Conservation (phyloP, 2,113 vertebrate genomes). For the Sitta europaea region DNA sequence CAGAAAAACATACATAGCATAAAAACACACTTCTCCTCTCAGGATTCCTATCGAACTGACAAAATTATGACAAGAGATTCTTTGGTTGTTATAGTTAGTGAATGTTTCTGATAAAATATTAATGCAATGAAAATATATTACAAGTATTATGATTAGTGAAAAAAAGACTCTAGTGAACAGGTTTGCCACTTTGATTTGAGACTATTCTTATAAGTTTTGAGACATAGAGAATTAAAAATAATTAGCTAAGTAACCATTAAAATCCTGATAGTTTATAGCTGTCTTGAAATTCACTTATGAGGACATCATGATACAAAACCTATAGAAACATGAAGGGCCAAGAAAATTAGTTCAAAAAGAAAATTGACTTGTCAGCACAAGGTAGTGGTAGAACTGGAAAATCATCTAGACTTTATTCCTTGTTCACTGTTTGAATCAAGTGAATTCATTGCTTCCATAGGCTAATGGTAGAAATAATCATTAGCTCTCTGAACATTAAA, state of each 20-base stretch:
- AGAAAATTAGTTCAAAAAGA: not conserved
- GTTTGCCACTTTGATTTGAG: not conserved
- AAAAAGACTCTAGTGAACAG: not conserved
- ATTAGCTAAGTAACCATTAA: not conserved
- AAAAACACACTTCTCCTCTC: not conserved
- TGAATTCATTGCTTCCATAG: not conserved
- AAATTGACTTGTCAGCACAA: not conserved
- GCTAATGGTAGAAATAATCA: not conserved
- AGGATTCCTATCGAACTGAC: rapidly evolving
- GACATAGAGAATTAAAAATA: not conserved
- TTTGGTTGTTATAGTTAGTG: not conserved
- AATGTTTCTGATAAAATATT: not conserved
- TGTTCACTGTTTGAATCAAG: not conserved
- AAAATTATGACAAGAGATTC: not conserved
- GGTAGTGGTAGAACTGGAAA: not conserved
- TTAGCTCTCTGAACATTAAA: not conserved
- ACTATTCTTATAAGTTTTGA: not conserved
- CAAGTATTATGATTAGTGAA: not conserved
- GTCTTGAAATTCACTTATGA: not conserved
- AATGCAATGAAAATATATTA: not conserved
- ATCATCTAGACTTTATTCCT: not conserved
- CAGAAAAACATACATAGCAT: not conserved
- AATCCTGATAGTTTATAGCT: not conserved
- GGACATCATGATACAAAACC: not conserved
- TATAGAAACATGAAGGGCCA: not conserved